Evolutionary conservation across 2,888 invertebrate genomes (phyloP), one percentile per base, ranked within the genome.

Genomic region (Plusia festucae): DNA sequence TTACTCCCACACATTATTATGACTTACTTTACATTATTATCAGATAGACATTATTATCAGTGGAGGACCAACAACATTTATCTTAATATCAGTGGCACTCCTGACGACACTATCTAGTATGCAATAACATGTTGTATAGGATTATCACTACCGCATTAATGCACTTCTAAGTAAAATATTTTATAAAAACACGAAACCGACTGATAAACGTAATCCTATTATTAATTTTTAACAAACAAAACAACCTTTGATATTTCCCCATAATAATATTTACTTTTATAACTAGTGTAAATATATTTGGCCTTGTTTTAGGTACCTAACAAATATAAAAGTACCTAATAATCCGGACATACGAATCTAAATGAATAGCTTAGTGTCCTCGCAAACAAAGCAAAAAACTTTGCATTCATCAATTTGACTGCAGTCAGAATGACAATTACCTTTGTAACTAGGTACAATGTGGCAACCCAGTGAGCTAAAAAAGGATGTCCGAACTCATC

Each of bases 401-500:
- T 46, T 9, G 52, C 53, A 60, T 58, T 57, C 60, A 68, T 72
- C 60, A 72, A 65, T 64, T 30, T 68, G 60, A 72, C 60, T 63
- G 60, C 65, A 72, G 54, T 60, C 60, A 58, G 52, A 71, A 74
- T 57, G 53, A 62, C 60, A 62, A 64, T 64, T 52, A 27, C 15
- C 34, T 40, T n/a, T 40, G 53, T 52, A 53, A 62, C 54, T 63
- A 32, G 40, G 15, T 30, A 34, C 32, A 53, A 49, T n/a, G n/a
- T 49, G 18, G 56, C 22, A n/a, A 11, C 20, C 40, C 34, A 46
- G 52, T 44, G 44, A 69, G 67, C 60, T 67, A 79, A 68, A 83
- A 78, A 82, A 86, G 83, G 77, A 75, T 73, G 61, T 53, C 66
- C 76, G 60, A 82, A 77, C 82, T 81, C 65, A 69, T 76, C 64